Base-by-base conservation (phyloP, 2,888 invertebrate genomes). In the Acheta domesticus region DNA sequence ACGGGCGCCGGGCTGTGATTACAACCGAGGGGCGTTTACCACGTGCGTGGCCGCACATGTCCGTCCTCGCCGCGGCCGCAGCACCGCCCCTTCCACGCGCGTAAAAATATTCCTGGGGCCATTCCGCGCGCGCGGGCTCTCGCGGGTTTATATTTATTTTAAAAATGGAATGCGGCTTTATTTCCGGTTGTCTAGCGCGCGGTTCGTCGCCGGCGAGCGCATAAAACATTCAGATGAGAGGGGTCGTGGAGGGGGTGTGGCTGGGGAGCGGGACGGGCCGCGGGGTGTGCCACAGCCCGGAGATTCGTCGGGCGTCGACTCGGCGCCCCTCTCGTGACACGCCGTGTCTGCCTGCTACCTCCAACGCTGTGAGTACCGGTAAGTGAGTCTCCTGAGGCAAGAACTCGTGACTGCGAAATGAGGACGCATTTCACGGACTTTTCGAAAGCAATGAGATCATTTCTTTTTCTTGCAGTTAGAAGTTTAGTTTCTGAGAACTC, bases 121-220 rank as follows among this genome's bases (percentile, higher is more conserved):
- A n/a, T 62, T 19, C 16, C 14, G 62, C 62, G 62, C 16, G 62
- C 16, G 62, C 62, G n/a, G 62, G 62, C n/a, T 62, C 16, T 14
- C 62, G 62, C 62, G n/a, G 62, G 62, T 62, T 62, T 62, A 62
- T 62, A 62, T 62, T 62, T 62, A 62, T 62, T 62, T 62, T 19
- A 62, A 62, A 62, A 62, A 62, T 62, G 62, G 62, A 62, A n/a
- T n/a, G 62, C 14, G 62, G n/a, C 62, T 62, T 62, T 62, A 62
- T 62, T 62, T 62, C 62, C 16, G 62, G 16, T 62, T 16, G 62
- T 62, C 62, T 62, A 16, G 16, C 16, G 62, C 62, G 62, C 14
- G 62, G 62, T 62, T 62, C 62, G 62, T 62, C 62, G 62, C 62
- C 62, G 62, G 62, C 16, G 62, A 19, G n/a, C 16, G 62, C 62